Evolutionary conservation across 2,797 vertebrate genomes (phyloP).

Genomic region (Sebastes kiyomatsui): DNA sequence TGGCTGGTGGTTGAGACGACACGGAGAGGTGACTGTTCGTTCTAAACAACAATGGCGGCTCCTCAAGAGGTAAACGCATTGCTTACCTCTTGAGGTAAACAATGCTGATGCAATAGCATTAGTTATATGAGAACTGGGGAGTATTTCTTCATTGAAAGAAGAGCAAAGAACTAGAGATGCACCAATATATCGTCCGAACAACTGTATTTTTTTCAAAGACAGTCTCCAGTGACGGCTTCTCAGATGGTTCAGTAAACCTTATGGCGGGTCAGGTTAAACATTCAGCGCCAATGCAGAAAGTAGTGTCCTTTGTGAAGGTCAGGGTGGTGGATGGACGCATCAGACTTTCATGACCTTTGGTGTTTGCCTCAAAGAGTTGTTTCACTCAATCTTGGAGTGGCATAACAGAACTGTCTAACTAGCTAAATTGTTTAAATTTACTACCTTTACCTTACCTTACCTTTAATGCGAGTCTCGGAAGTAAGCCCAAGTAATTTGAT

Average conservation of each 20-base stretch:
- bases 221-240: neutral
- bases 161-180: neutral
- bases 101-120: neutral
- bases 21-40: neutral
- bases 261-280: too few relatives aligned
- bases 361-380: neutral
- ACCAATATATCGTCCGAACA: too few relatives aligned
- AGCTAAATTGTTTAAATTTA: neutral
- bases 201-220: neutral
- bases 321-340: neutral
- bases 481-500: constrained; percentile 20
- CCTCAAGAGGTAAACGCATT: neutral
- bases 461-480: constrained; percentile 10
- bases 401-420: neutral
- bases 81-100: neutral
- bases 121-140: neutral
- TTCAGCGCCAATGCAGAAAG: neutral
- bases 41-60: neutral
- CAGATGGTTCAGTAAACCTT: too few relatives aligned
- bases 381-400: neutral
- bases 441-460: neutral
- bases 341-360: neutral
- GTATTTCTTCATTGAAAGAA: neutral
- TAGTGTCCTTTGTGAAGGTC: neutral
- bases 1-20: too few relatives aligned